Base-by-base conservation (phyloP, 2,888 invertebrate genomes). In the Cetonia aurata region DNA sequence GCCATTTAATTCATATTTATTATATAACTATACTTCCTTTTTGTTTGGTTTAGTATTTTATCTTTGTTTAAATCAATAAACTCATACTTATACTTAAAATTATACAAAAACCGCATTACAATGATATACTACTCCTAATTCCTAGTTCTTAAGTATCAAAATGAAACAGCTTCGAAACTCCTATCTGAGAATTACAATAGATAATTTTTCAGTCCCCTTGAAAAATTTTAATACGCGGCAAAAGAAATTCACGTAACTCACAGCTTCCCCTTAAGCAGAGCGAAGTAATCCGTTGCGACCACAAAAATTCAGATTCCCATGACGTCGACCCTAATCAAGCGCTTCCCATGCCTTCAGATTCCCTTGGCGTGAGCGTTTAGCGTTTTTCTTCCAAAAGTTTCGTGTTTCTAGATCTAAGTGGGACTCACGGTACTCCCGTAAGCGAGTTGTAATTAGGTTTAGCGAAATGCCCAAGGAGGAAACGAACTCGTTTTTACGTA, bases 401-500 rank as follows among this genome's bases (percentile, higher is more conserved):
- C 44, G 46, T 15, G 9, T 33, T 13, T 10, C 41, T 17, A 17
- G 41, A 3, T 48, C 62, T 10, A 42, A 57, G 57, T 37, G 15
- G 15, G 33, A 44, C 59, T 1, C n/a, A 44, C 44, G 17, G 50
- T n/a, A 25, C 17, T 50, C 59, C 44, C 19, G 44, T 59, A 44
- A 44, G 42, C 46, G 48, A 62, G 33, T 59, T 44, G 62, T 62
- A 48, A 62, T 62, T 62, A 62, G 48, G 62, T 62, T 62, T 48
- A 62, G 13, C 62, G 46, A 48, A 62, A 62, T 42, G 33, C 31
- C 46, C 48, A 13, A 9, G 31, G 48, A 13, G 50, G 62, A 62
- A 62, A 62, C 62, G 48, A 62, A 48, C 62, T 62, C 62, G 62
- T 62, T 62, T 62, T 62, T 48, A 62, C 48, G 62, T 62, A 62